Conservation (phyloP, 2,797 vertebrate species). For the Intellagama lesueurii region DNA sequence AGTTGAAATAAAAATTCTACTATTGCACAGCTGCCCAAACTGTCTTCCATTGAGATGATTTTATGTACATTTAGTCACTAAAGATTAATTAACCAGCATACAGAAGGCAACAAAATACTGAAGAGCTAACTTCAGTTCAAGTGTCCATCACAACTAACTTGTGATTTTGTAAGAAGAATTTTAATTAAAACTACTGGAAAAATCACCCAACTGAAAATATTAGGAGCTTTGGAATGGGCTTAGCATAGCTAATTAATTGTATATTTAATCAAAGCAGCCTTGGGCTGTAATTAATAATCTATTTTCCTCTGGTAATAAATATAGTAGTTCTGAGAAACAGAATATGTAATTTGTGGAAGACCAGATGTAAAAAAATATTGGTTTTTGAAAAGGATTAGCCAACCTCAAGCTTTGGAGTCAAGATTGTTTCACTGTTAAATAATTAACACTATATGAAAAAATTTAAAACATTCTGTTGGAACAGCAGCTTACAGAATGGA, state of each 20-base stretch:
- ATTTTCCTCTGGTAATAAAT: conserved; percentile 80
- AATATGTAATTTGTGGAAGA: conserved; percentile 73
- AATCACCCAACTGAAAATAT: conserved; percentile 81
- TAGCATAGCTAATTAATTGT: conserved; percentile 85
- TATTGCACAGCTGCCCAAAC: conserved; percentile 76
- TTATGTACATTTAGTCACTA: conserved; percentile 81
- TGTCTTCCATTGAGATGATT: conserved; percentile 75
- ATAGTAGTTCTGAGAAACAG: conserved; percentile 74
- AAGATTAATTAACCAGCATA: conserved; percentile 82
- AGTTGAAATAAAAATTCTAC: conserved; percentile 71
- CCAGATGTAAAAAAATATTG: conserved; percentile 52
- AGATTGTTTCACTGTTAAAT: conserved; percentile 62
- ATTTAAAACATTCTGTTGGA: conserved; percentile 69
- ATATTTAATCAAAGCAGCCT: conserved; percentile 82
- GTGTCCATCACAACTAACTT: conserved; percentile 76
- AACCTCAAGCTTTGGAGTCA: conserved; percentile 37
- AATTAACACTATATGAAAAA: conserved; percentile 54
- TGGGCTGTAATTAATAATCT: conserved; percentile 83
- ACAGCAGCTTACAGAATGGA: conserved; percentile 61
- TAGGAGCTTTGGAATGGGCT: conserved; percentile 79
- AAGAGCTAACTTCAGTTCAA: conserved; percentile 80
- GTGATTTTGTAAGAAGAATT: conserved; percentile 78
- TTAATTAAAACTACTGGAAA: conserved; percentile 85
- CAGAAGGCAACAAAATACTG: conserved; percentile 75
- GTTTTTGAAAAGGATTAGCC: conserved; percentile 51